Evolutionary conservation across 2,113 vertebrate species (phyloP).

Genomic region (Eudorcas thomsonii): DNA sequence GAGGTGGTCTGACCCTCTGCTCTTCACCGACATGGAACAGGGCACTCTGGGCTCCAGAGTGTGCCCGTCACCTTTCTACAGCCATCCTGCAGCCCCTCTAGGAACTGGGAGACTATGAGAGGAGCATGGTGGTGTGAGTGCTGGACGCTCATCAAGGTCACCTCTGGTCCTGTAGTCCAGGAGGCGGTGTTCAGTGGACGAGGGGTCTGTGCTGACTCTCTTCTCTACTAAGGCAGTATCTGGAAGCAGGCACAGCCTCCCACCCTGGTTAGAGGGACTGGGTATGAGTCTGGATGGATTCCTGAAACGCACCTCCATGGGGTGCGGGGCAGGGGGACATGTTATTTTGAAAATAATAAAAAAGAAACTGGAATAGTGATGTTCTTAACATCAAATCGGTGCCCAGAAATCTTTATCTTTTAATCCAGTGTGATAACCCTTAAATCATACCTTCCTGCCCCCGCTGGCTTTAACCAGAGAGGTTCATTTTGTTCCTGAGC

Average conservation of each 20-base stretch:
- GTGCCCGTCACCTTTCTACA: neutral
- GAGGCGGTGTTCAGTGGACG: neutral
- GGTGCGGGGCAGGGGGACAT: rapidly evolving
- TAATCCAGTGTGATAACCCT: neutral
- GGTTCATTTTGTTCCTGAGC: neutral
- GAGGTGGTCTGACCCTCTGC: neutral
- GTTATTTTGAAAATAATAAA: neutral
- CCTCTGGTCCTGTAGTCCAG: too few species aligned
- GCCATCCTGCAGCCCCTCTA: neutral
- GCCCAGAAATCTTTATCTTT: neutral
- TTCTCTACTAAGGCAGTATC: neutral
- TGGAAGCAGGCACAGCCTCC: neutral
- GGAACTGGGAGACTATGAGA: neutral
- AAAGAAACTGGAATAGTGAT: neutral
- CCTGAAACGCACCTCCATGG: neutral
- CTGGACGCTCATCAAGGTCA: neutral
- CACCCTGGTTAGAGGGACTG: neutral
- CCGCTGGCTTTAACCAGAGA: neutral
- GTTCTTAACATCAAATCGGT: neutral
- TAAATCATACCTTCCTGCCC: too few species aligned
- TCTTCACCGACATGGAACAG: neutral
- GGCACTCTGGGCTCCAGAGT: neutral
- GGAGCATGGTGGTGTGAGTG: neutral
- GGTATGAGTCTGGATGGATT: neutral
- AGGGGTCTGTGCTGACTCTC: neutral